Conservation (phyloP, 1,140 invertebrate species). For the Tyrophagus putrescentiae region DNA sequence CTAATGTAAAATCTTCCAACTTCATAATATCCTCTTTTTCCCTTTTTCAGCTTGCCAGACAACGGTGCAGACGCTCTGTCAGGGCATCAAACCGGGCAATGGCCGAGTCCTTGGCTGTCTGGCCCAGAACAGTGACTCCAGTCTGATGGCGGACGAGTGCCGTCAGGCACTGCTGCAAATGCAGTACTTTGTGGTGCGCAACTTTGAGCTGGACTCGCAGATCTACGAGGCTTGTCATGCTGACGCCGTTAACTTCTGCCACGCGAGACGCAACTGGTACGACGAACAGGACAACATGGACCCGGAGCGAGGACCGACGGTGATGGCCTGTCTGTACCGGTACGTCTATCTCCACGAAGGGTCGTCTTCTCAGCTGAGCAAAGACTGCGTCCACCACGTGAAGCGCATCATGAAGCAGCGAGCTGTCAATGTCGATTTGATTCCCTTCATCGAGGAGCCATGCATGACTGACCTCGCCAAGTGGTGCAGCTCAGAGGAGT, state of each 20-base stretch:
- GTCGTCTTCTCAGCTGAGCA: slow-evolving; percentile 39
- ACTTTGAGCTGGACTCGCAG: slow-evolving; percentile 80
- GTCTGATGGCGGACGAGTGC: slow-evolving; percentile 70
- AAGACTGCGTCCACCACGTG: slow-evolving; percentile 51
- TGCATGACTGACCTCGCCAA: slow-evolving; percentile 71
- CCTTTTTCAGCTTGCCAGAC: slow-evolving; percentile 69
- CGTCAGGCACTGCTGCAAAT: slow-evolving; percentile 82
- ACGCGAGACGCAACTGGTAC: slow-evolving; percentile 61
- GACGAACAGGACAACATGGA: slow-evolving; percentile 40
- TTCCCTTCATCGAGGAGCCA: slow-evolving; percentile 78
- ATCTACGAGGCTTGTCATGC: slow-evolving; percentile 70
- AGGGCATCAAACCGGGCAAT: slow-evolving; percentile 28
- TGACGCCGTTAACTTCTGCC: slow-evolving; percentile 66
- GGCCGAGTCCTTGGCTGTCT: slow-evolving; percentile 71
- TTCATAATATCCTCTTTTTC: too few species aligned
- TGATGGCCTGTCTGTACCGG: slow-evolving; percentile 79
- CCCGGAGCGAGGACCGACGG: slow-evolving; percentile 54
- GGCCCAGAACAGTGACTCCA: slow-evolving; percentile 71
- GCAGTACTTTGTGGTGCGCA: slow-evolving; percentile 87
- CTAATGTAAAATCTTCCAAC: too few species aligned
- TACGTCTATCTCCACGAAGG: slow-evolving; percentile 62
- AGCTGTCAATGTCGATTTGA: slow-evolving; percentile 74
- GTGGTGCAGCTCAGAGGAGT: slow-evolving; percentile 48
- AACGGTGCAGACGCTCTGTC: slow-evolving; percentile 48
- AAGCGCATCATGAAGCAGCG: slow-evolving; percentile 76